Conservation (phyloP, 1,140 invertebrate genomes). For the Armadillidium nasatum region DNA sequence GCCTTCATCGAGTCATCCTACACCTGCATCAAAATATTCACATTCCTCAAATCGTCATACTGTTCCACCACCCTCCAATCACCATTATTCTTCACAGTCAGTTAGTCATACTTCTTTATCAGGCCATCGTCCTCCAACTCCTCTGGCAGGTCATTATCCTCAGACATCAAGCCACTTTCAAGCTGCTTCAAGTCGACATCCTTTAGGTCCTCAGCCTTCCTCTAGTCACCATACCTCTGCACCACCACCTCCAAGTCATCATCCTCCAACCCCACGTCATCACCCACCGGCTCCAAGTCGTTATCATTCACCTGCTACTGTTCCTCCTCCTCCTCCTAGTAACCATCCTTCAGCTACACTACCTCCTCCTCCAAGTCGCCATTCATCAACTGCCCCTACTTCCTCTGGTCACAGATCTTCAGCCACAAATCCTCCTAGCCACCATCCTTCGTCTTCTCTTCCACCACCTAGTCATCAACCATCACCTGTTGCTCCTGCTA, state of each 20-base stretch:
- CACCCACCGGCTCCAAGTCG: neutral
- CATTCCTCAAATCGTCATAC: too few species aligned
- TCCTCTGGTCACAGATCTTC: neutral
- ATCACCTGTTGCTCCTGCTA: neutral
- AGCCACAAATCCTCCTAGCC: neutral
- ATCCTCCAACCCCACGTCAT: neutral
- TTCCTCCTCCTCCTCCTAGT: constrained; percentile 31
- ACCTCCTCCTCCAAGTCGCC: neutral
- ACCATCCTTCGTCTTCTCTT: neutral
- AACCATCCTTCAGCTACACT: constrained; percentile 7
- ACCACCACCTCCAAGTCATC: constrained; percentile 17
- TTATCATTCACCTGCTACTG: constrained; percentile 10
- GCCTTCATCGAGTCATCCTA: too few species aligned
- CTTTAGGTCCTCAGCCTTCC: constrained; percentile 29
- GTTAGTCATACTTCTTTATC: too few species aligned
- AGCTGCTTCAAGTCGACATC: constrained; percentile 14
- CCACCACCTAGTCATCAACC: neutral
- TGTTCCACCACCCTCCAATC: too few species aligned
- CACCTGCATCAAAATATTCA: too few species aligned
- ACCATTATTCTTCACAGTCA: too few species aligned
- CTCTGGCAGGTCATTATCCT: neutral
- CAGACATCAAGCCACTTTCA: neutral
- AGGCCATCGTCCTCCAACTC: too few species aligned
- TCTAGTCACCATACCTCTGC: constrained; percentile 15
- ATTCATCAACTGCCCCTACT: neutral